Conservation (phyloP, 1,140 invertebrate species). For the Alviniconcha marisindica region DNA sequence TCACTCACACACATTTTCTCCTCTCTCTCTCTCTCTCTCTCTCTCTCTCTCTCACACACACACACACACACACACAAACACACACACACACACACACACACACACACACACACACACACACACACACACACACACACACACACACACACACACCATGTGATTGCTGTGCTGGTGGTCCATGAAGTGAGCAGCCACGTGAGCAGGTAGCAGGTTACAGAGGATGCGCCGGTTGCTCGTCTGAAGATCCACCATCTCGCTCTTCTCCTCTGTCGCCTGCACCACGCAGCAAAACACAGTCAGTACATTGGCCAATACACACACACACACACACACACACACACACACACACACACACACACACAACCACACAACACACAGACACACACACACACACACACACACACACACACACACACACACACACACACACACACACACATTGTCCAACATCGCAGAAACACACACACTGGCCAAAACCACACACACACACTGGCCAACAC, state of each 20-base stretch:
- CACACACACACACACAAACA: too few relatives aligned
- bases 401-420: not conserved
- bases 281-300: too few relatives aligned
- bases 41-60: too few relatives aligned
- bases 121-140: not conserved
- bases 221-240: constrained; percentile 79
- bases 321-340: too few relatives aligned
- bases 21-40: too few relatives aligned
- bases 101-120: too few relatives aligned
- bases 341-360: not conserved
- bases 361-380: not conserved
- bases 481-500: too few relatives aligned
- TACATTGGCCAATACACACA: too few relatives aligned
- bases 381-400: not conserved
- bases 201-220: constrained; percentile 93
- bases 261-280: constrained; percentile 85
- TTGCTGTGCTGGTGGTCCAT: constrained; percentile 76
- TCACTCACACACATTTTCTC: not conserved
- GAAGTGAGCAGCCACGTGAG: constrained; percentile 95
- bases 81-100: too few relatives aligned
- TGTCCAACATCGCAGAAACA: not conserved
- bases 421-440: constrained; percentile 6
- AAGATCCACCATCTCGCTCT: constrained; percentile 76
- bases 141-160: constrained; percentile 57
- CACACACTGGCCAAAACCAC: too few relatives aligned